Base-by-base conservation (phyloP, 2,888 invertebrate genomes). In the Philopedon plagiatum region DNA sequence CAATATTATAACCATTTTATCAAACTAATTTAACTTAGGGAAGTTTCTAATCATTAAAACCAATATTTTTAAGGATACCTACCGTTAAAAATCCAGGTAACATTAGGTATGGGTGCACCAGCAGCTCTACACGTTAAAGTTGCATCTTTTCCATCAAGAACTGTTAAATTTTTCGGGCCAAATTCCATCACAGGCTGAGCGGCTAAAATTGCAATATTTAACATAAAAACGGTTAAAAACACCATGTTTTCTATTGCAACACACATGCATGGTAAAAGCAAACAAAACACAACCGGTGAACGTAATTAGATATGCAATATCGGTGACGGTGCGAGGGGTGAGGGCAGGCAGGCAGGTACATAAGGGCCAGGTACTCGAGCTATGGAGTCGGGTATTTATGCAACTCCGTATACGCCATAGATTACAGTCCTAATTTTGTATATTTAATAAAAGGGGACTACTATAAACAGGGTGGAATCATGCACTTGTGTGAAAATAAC, bases 21-120 rank as follows among this genome's bases (percentile, higher is more conserved):
- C n/a, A n/a, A n/a, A n/a, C n/a, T n/a, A n/a, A n/a, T n/a, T n/a
- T n/a, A n/a, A n/a, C n/a, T n/a, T n/a, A n/a, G n/a, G n/a, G n/a
- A n/a, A n/a, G n/a, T n/a, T n/a, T n/a, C n/a, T n/a, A n/a, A n/a
- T n/a, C n/a, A n/a, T n/a, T n/a, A n/a, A n/a, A n/a, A n/a, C n/a
- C n/a, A 34, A 34, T 34, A 34, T 34, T 5, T 39, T 39, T 18
- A 8, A 46, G 39, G 41, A 23, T 60, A 56, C 61, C 90, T 89
- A 97, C 97, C 95, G 86, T 95, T 94, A 83, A 93, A 94, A 81
- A 92, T 91, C 98, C 98, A 98, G 49, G 95, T 94, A 71, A 94
- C 90, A 82, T 94, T 95, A 8, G 98, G 98, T 77, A 91, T 90
- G 19, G 98, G 98, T 15, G 97, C 96, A 58, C 98, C 98, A 64